These are phyloP conservation scores for Natrix natrix DNA, from an alignment of 2,797 vertebrate genomes.

Conservation along the genomic window DNA sequence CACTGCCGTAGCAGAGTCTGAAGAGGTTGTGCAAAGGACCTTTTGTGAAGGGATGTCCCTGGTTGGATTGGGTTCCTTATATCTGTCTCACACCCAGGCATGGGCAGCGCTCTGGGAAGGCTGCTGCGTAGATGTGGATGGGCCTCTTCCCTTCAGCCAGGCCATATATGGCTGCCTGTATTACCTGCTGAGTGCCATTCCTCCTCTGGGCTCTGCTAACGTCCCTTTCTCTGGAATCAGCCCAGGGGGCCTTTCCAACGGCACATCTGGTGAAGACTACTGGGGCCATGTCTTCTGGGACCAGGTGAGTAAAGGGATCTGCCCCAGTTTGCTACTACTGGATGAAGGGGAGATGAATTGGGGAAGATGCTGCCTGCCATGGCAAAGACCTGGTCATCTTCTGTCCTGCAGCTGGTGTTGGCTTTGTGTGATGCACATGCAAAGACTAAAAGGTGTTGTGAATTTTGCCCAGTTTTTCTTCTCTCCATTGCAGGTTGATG, in stretches of 20 bases:
- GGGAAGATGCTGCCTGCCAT: not conserved
- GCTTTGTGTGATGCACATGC: not conserved
- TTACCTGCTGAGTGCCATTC: slow-evolving; percentile 88
- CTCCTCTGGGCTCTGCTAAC: slow-evolving; percentile 60
- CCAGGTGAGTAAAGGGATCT: slow-evolving; percentile 75
- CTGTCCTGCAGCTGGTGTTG: not conserved
- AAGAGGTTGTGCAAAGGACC: slow-evolving; percentile 62
- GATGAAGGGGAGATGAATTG: not conserved
- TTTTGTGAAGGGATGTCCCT: slow-evolving; percentile 75
- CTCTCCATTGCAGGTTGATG: not conserved
- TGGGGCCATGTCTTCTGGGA: slow-evolving; percentile 99
- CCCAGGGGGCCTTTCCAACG: slow-evolving; percentile 92
- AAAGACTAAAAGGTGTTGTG: not conserved
- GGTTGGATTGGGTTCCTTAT: slow-evolving; percentile 65
- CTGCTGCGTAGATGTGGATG: slow-evolving; percentile 76
- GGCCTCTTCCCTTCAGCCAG: slow-evolving; percentile 73
- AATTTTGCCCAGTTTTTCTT: not conserved
- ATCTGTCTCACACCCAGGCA: slow-evolving; percentile 71
- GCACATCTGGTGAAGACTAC: slow-evolving; percentile 85
- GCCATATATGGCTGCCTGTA: slow-evolving; percentile 86
- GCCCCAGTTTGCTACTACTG: not conserved
- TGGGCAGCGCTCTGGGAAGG: slow-evolving; percentile 82
- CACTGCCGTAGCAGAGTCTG: slow-evolving; percentile 69
- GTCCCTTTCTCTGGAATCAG: slow-evolving; percentile 85
- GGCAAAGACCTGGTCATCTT: fast-evolving